Percentiles rank a stretch among this genome's conserved stretches.
Conservation (phyloP, 2,113 vertebrate genomes). For the Vulpes ferrilata region DNA sequence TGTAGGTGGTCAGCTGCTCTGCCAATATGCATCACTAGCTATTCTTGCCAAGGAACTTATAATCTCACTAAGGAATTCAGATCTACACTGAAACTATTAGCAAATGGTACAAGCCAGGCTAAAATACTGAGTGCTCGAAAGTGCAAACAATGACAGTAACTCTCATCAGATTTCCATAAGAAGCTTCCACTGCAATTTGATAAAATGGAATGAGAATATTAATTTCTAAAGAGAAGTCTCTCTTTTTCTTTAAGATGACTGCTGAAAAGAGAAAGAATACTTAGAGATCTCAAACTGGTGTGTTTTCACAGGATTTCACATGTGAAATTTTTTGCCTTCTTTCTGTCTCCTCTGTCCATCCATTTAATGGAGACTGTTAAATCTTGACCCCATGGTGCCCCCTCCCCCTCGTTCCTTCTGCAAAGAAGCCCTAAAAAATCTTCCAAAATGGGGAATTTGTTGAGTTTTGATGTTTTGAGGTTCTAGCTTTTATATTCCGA, state of each 20-base stretch:
- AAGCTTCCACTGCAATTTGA: neutral
- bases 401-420: neutral
- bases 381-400: neutral
- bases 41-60: neutral
- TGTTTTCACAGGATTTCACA: neutral
- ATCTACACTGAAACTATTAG: neutral
- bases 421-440: neutral
- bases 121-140: neutral
- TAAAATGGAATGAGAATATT: neutral
- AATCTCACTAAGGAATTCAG: constrained; percentile 18
- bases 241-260: constrained; percentile 13
- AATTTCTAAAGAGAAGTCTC: neutral
- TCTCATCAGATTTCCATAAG: neutral
- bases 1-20: neutral
- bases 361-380: neutral
- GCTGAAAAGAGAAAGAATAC: neutral
- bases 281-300: neutral
- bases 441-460: neutral
- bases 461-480: neutral
- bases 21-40: neutral
- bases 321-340: neutral
- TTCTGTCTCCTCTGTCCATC: neutral
- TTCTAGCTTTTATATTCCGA: constrained; percentile 13
- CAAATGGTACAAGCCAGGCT: neutral
- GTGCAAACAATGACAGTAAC: neutral